Evolutionary conservation across 2,888 invertebrate species (phyloP).

Genomic region (Orthosia gracilis): DNA sequence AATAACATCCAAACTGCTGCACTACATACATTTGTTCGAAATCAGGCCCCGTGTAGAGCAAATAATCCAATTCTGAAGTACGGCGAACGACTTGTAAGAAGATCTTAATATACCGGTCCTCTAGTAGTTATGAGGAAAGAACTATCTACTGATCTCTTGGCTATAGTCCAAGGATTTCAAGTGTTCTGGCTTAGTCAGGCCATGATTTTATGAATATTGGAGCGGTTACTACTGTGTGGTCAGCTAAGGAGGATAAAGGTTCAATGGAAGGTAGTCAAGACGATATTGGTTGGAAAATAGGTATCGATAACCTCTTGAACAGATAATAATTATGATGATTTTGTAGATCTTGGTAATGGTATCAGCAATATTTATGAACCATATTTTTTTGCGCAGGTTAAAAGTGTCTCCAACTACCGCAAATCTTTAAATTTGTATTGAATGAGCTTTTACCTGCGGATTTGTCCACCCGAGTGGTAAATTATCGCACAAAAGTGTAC

Average conservation of each 20-base stretch:
- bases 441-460: too few species aligned
- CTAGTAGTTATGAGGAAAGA: background rate
- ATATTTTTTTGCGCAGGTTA: too few species aligned
- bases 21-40: conserved; percentile 37
- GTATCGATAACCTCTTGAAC: background rate
- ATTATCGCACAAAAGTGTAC: too few species aligned
- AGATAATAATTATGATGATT: background rate
- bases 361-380: too few species aligned
- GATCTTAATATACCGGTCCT: conserved; percentile 33
- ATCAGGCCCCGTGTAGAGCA: conserved; percentile 31
- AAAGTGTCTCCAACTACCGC: too few species aligned
- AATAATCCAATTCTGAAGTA: conserved; percentile 47
- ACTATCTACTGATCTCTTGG: conserved; percentile 41
- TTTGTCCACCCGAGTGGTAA: too few species aligned
- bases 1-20: conserved; percentile 19
- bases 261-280: conserved; percentile 2
- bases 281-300: conserved; percentile 14
- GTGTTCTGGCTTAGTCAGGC: conserved; percentile 40
- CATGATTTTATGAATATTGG: conserved; percentile 53
- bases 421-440: too few species aligned
- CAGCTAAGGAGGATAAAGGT: conserved; percentile 18
- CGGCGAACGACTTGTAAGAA: conserved; percentile 38
- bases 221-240: conserved; percentile 43
- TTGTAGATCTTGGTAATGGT: background rate
- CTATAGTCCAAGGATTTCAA: conserved; percentile 33